Evolutionary conservation across 2,797 vertebrate species (phyloP), one percentile per base, ranked within the genome.

Genomic region (Geotrypetes seraphini): DNA sequence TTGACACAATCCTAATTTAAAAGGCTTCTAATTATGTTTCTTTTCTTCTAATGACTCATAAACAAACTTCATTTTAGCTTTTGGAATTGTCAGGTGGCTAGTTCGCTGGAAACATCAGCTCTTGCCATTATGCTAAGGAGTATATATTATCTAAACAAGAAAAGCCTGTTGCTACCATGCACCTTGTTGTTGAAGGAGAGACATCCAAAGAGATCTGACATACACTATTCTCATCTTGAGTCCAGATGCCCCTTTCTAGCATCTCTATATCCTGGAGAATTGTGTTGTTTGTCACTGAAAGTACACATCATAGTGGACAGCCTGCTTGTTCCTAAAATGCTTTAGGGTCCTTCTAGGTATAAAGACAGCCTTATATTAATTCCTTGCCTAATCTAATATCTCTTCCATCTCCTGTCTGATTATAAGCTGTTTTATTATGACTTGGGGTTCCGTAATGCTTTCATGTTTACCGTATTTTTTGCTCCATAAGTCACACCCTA

Each of bases 1-100:
- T 59, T 75, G 74, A 39, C 57, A 60, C 51, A 59, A 45, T 37
- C 47, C 38, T 65, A 71, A 63, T 58, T 46, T 53, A 61, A 54
- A 65, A 47, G 50, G 59, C 72, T 70, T 52, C 60, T 71, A 63
- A 64, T 78, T 70, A 63, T 66, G 45, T 71, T 71, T 57, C 42
- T 71, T 75, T 73, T 65, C 29, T 50, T 55, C 45, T 63, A 62
- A 68, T 48, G 38, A 43, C 51, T 59, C 60, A 69, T 72, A 68
- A 70, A 67, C 50, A 29, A 67, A 59, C 45, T 58, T 43, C 4
- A 14, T 42, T 64, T 71, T 62, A 55, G 48, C 50, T 56, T 71
- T 55, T 50, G 41, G 29, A 48, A 66, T 54, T 69, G 37, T 49
- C 57, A 63, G 43, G 32, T 67, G 41, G 37, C 47, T 38, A 47